phyloP scores from a whole-genome alignment of 2,113 vertebrate species.

The Hypomesus transpacificus region DNA sequence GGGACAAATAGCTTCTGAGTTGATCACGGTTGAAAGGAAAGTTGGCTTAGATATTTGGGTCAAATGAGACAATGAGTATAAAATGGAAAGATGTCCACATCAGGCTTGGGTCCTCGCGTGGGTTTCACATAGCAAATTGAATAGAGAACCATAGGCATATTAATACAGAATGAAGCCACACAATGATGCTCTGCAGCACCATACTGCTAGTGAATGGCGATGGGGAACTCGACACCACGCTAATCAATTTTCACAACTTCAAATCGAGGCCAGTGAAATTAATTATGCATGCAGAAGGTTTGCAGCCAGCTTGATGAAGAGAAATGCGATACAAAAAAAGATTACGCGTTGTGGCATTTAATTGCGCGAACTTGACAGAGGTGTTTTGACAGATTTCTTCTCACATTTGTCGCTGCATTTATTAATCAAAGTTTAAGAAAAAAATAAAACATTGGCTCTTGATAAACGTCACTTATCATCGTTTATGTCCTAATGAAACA shows the following conservation, averaged over 20 bases:
- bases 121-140: conserved; percentile 68
- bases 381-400: conserved; percentile 50
- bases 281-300: conserved; percentile 76
- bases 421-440: conserved; percentile 36
- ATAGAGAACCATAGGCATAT: conserved; percentile 67
- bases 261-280: conserved; percentile 74
- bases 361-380: conserved; percentile 35
- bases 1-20: conserved; percentile 8
- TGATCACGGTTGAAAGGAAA: conserved; percentile 52
- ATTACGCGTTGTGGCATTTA: conserved; percentile 48
- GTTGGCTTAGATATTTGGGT: conserved; percentile 50
- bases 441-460: conserved; percentile 6
- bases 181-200: conserved; percentile 63
- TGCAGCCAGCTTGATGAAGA: conserved; percentile 53
- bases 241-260: conserved; percentile 78
- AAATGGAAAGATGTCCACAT: conserved; percentile 51
- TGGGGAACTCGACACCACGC: conserved; percentile 71
- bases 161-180: conserved; percentile 71
- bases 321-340: conserved; percentile 68
- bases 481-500: not conserved
- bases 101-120: conserved; percentile 53
- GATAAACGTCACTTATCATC: too few species aligned
- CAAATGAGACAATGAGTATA: conserved; percentile 49
- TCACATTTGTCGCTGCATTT: conserved; percentile 18
- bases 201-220: conserved; percentile 64